These are phyloP conservation scores for Pterostichus madidus DNA, from an alignment of 2,888 invertebrate species.

Conservation along the genomic window DNA sequence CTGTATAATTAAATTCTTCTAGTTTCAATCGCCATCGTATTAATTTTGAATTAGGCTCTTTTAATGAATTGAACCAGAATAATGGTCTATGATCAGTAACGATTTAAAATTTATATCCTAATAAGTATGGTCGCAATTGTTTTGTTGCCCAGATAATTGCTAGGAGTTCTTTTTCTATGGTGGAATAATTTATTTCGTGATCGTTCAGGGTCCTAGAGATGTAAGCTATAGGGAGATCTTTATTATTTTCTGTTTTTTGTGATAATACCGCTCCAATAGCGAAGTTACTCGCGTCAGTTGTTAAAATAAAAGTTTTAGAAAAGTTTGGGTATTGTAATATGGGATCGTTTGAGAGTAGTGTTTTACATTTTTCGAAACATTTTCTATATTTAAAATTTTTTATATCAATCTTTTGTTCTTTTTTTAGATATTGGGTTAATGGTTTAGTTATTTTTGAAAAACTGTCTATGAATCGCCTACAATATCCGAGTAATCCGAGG, in stretches of 20 bases:
- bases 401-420: background rate
- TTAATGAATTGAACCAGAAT: conserved; percentile 49
- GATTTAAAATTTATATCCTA: conserved; percentile 67
- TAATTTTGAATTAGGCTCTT: conserved; percentile 35
- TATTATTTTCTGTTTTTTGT: conserved; percentile 41
- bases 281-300: conserved; percentile 57
- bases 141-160: conserved; percentile 68
- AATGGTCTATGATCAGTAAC: conserved; percentile 67
- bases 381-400: background rate
- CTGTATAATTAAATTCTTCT: conserved; percentile 70
- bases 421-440: background rate
- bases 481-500: conserved; percentile 72
- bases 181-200: conserved; percentile 67
- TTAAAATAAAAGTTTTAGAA: conserved; percentile 16
- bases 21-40: conserved; percentile 72
- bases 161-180: conserved; percentile 67
- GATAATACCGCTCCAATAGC: background rate
- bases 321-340: conserved; percentile 49
- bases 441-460: conserved; percentile 72
- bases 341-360: background rate
- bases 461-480: conserved; percentile 71
- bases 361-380: conserved; percentile 19
- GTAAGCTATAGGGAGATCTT: conserved; percentile 68
- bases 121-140: conserved; percentile 68
- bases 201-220: conserved; percentile 66